Evolutionary conservation across 2,888 invertebrate genomes (phyloP).

Genomic region (Drosophila barbarae): DNA sequence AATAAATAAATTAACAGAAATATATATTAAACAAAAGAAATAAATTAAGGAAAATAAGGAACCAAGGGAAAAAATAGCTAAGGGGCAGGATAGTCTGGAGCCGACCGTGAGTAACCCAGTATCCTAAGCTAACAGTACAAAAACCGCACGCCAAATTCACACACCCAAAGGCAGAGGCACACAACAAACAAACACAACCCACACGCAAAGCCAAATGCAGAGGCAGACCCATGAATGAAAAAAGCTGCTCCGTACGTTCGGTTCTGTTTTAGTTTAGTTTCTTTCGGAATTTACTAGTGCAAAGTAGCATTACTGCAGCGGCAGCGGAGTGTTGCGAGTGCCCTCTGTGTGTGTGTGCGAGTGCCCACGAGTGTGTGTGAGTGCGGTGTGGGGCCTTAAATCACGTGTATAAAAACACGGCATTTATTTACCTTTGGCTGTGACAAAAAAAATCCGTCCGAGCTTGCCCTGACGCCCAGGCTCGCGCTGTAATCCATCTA

Average conservation of each 20-base stretch:
- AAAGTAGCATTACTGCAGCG: constrained; percentile 56
- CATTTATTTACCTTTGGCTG: constrained; percentile 59
- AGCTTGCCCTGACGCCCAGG: constrained; percentile 24
- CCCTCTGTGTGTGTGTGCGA: constrained; percentile 12
- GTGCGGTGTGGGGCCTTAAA: constrained; percentile 57
- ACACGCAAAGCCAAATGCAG: constrained; percentile 7
- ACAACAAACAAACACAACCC: constrained; percentile 14
- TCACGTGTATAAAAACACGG: constrained; percentile 60
- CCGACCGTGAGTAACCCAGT: constrained; percentile 49
- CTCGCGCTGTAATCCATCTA: constrained; percentile 40
- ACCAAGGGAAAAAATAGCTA: neutral
- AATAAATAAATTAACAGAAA: neutral
- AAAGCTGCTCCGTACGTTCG: constrained; percentile 39
- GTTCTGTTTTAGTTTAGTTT: constrained; percentile 56
- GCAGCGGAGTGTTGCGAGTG: constrained; percentile 29
- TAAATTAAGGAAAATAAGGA: neutral
- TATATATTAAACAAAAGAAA: neutral
- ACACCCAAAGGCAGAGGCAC: constrained; percentile 21
- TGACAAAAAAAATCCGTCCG: constrained; percentile 21
- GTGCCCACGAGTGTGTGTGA: constrained; percentile 32
- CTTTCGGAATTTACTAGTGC: constrained; percentile 65
- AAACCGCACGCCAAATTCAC: constrained; percentile 33
- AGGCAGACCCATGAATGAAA: constrained; percentile 62
- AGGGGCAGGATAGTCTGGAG: neutral
- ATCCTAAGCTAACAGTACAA: constrained; percentile 6